Evolutionary conservation across 2,888 invertebrate species (phyloP), one percentile per base, ranked within the genome.

Genomic region (Criorhina ranunculi): DNA sequence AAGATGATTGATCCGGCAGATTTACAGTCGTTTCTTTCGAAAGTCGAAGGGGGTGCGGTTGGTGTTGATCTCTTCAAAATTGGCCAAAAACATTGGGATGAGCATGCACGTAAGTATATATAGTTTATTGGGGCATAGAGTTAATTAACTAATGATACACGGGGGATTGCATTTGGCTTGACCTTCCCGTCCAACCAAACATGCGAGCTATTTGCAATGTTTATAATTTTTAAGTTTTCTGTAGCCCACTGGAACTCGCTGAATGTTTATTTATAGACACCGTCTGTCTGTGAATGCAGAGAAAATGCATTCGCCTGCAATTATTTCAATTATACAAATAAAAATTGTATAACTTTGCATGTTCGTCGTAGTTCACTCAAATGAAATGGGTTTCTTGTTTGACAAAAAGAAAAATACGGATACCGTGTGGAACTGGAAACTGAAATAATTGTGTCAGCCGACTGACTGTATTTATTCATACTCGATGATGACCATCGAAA

Each of bases 21-120:
- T 77, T 87, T 89, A 62, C 88, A 88, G 62, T 86, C 88, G 31
- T 88, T 88, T 69, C 81, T 89, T 19, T 77, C 82, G 49, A 89
- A 88, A 87, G 86, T 88, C 59, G 88, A 88, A 44, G 88, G 88
- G 73, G 89, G 88, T 69, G 82, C 88, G 53, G 86, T 87, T 73
- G 87, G 88, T 64, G 88, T 89, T 35, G 89, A 89, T 86, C 83
- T 89, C 31, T 87, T 88, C 8, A 89, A 89, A 88, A 87, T 89
- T 62, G 88, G 88, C 17, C 88, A 88, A 59, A 87, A 69, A 55
- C 85, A 87, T 72, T 70, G 86, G 44, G 86, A 87, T 57, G 87
- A 88, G 51, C 86, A 87, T 86, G 67, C 87, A 77, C 81, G 88
- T 88, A 86, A 87, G 87, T 88, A 75, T 35, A 53, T 40, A 29